Conservation (phyloP, 2,888 invertebrate species). For the Drosophila pseudotakahashii region DNA sequence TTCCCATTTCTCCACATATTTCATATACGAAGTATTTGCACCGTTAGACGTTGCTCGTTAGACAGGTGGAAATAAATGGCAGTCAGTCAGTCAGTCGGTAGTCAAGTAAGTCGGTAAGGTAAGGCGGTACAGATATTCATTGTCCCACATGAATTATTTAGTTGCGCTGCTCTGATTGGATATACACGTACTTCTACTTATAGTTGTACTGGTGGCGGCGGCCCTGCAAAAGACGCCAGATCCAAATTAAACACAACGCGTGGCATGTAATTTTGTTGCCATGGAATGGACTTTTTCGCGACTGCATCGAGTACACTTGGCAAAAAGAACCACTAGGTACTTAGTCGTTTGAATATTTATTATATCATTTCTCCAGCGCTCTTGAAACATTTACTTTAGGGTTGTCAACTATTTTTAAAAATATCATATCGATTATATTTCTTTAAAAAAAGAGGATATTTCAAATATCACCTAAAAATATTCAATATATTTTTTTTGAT, state of each 20-base stretch:
- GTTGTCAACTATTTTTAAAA: too few species aligned
- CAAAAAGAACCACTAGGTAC: neutral
- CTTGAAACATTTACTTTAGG: too few species aligned
- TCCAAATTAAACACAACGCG: slow-evolving; percentile 58
- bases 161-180: slow-evolving; percentile 54
- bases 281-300: neutral
- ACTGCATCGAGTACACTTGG: neutral
- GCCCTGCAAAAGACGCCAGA: slow-evolving; percentile 60
- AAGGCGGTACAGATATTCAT: slow-evolving; percentile 35
- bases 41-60: slow-evolving; percentile 14
- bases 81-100: slow-evolving; percentile 17
- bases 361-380: too few species aligned
- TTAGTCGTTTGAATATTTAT: too few species aligned
- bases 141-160: slow-evolving; percentile 74
- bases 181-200: neutral
- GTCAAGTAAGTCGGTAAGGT: slow-evolving; percentile 6
- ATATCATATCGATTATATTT: too few species aligned
- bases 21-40: slow-evolving; percentile 1
- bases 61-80: slow-evolving; percentile 10
- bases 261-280: slow-evolving; percentile 33
- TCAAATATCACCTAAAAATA: too few species aligned
- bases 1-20: slow-evolving; percentile 22
- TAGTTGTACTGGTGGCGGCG: neutral
- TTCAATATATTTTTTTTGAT: too few species aligned
- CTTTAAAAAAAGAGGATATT: too few species aligned